A percentile compares a stretch with the other conserved stretches of the same genome.
Evolutionary conservation across 2,113 vertebrate genomes (phyloP).

Genomic region (Antennarius striatus): DNA sequence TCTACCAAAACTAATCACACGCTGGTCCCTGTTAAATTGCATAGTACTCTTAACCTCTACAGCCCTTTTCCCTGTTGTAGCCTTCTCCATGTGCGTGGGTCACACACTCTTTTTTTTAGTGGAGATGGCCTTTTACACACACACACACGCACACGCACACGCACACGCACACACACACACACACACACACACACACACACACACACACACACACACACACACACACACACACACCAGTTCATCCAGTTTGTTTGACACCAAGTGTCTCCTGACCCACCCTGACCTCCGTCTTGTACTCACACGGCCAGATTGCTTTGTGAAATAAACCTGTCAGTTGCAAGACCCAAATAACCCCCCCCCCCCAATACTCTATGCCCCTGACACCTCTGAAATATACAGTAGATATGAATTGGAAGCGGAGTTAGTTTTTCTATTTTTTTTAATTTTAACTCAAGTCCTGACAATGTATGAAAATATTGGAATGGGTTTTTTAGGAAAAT

Average conservation of each 20-base stretch:
- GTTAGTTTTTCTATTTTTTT: constrained; percentile 91
- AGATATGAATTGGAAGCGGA: constrained; percentile 96
- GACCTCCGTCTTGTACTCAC: constrained; percentile 90
- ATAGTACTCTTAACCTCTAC: constrained; percentile 43
- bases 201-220: constrained; percentile 20
- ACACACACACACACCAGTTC: constrained; percentile 45
- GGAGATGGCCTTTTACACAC: constrained; percentile 30
- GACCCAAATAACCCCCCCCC: constrained; percentile 89
- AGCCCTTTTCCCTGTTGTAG: constrained; percentile 39
- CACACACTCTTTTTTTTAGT: constrained; percentile 9
- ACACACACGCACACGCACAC: constrained; percentile 32
- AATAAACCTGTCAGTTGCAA: constrained; percentile 99
- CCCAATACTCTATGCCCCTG: constrained; percentile 85
- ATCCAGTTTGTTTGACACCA: constrained; percentile 66
- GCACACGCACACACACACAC: constrained; percentile 26
- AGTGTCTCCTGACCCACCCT: constrained; percentile 86
- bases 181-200: constrained; percentile 27
- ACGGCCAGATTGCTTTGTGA: constrained; percentile 98
- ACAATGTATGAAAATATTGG: constrained; percentile 86
- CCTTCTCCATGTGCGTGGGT: constrained; percentile 27
- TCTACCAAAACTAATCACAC: constrained; percentile 57
- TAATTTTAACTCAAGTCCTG: constrained; percentile 95
- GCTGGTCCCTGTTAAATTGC: constrained; percentile 56
- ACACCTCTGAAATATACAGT: constrained; percentile 98
- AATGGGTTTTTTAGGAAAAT: background rate